A percentile compares a stretch with the other conserved stretches of the same genome.
phyloP scores from a whole-genome alignment of 2,888 invertebrate species.

The Hyposoter dolosus region DNA sequence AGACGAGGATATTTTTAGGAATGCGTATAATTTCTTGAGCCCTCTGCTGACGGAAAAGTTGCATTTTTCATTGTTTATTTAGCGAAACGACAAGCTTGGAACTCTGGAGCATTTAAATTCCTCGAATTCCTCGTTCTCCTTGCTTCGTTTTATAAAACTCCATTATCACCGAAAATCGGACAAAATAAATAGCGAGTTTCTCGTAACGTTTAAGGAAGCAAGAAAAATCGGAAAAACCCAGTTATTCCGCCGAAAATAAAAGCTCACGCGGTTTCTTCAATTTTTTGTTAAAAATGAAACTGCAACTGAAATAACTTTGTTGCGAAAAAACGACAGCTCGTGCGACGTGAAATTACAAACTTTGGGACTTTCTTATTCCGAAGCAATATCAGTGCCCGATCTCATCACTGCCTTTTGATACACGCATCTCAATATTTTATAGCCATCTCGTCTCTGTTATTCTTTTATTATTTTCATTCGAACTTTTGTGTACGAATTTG shows the following conservation, averaged over 20 bases:
- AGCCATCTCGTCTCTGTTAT: background rate
- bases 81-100: background rate
- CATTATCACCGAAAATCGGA: background rate
- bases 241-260: background rate
- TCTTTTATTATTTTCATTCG: background rate
- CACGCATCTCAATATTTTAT: conserved; percentile 9
- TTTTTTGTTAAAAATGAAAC: background rate
- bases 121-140: conserved; percentile 11
- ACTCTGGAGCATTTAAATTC: conserved; percentile 5
- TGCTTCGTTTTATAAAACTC: background rate
- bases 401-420: conserved; percentile 65
- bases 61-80: no score
- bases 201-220: background rate
- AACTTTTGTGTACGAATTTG: background rate
- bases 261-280: background rate
- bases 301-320: background rate
- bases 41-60: background rate
- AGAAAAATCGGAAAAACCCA: background rate
- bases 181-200: background rate
- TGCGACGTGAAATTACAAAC: background rate
- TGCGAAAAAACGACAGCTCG: background rate
- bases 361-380: conserved; percentile 13
- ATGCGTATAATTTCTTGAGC: background rate
- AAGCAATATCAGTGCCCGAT: conserved; percentile 73
- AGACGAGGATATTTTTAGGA: conserved; percentile 32